phyloP scores from a whole-genome alignment of 2,888 invertebrate species.

The Drosophila formosana region DNA sequence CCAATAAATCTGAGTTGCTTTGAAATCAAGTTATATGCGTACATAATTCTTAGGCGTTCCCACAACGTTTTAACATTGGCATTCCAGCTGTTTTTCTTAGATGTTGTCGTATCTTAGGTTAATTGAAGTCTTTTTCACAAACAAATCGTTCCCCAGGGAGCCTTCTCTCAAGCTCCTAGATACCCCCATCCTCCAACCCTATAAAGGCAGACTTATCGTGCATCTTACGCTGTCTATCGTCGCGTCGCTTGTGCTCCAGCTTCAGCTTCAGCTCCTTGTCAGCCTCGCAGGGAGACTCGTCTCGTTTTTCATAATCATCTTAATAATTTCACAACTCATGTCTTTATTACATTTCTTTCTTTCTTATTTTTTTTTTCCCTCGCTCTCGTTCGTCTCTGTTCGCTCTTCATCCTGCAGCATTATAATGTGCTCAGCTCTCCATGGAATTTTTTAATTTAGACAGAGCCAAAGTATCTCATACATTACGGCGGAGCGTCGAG shows the following conservation, averaged over 20 bases:
- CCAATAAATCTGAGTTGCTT: constrained; percentile 1
- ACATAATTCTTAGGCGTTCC: neutral
- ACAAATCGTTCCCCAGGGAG: constrained; percentile 37
- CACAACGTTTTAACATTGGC: neutral
- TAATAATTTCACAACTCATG: constrained; percentile 78
- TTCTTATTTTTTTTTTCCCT: neutral
- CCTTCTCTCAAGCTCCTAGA: constrained; percentile 27
- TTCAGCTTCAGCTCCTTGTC: constrained; percentile 6
- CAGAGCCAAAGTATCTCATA: constrained; percentile 70
- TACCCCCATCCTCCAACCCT: neutral
- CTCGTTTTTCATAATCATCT: constrained; percentile 72
- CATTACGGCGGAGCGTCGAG: constrained; percentile 34
- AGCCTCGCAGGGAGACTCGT: constrained; percentile 20
- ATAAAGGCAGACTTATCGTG: neutral
- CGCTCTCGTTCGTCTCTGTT: neutral
- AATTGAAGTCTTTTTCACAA: constrained; percentile 12
- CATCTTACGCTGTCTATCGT: neutral
- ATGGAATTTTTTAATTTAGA: constrained; percentile 76
- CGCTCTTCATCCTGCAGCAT: constrained; percentile 52
- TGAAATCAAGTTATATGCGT: neutral
- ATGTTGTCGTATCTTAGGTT: constrained; percentile 16
- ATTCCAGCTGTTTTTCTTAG: constrained; percentile 5
- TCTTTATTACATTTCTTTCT: constrained; percentile 71
- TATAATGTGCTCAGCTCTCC: constrained; percentile 67
- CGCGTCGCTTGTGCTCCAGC: neutral